Conservation (phyloP, 2,888 invertebrate species). For the Pardosa pseudoannulata region DNA sequence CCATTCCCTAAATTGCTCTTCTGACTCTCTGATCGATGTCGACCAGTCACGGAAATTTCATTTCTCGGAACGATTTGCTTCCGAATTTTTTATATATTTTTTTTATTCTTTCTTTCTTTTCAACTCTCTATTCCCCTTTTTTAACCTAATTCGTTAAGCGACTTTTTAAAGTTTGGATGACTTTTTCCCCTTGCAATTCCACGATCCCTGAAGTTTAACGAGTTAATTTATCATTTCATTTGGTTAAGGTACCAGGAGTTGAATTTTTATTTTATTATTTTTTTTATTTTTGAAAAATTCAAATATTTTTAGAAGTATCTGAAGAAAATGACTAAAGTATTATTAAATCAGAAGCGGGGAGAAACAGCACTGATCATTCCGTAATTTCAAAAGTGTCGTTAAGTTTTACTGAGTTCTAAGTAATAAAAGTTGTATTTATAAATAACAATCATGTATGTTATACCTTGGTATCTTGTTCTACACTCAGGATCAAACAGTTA, state of each 20-base stretch:
- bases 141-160: constrained; percentile 37
- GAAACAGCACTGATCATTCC: no score
- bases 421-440: no score
- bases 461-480: no score
- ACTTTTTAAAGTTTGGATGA: constrained; percentile 37
- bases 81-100: constrained; percentile 31
- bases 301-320: background rate
- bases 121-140: background rate
- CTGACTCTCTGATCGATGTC: constrained; percentile 56
- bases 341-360: background rate
- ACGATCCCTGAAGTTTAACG: constrained; percentile 11
- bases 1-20: constrained; percentile 50
- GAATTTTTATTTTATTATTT: background rate
- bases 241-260: background rate
- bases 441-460: no score
- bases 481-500: no score
- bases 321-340: background rate
- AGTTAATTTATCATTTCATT: constrained; percentile 8
- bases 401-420: no score
- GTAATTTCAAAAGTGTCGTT: no score
- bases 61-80: constrained; percentile 53
- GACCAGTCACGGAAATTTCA: constrained; percentile 55
- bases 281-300: background rate
- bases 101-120: constrained; percentile 24
- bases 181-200: constrained; percentile 1